Evolutionary conservation across 2,888 invertebrate genomes (phyloP).

Genomic region (Ectemnius cavifrons): DNA sequence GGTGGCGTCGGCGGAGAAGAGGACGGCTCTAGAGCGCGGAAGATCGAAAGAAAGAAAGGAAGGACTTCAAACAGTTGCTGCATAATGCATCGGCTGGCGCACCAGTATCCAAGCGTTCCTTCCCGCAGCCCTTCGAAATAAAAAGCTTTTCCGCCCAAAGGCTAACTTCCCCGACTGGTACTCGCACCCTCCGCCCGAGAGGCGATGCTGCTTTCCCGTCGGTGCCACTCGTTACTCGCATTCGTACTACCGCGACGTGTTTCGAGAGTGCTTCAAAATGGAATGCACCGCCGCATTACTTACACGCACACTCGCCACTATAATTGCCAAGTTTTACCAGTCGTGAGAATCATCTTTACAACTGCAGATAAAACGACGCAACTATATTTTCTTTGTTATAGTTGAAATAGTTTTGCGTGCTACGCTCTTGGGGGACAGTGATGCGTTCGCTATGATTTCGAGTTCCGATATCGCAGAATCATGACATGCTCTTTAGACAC

Average conservation of each 20-base stretch:
- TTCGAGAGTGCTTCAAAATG: conserved; percentile 42
- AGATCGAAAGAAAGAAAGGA: conserved; percentile 50
- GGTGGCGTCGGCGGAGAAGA: not conserved
- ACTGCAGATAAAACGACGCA: not conserved
- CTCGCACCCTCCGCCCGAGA: conserved; percentile 34
- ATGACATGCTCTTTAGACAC: not conserved
- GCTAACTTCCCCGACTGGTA: conserved; percentile 68
- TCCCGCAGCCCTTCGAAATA: conserved; percentile 66
- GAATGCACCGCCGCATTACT: conserved; percentile 8
- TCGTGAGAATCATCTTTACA: no score
- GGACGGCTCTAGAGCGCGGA: conserved; percentile 8
- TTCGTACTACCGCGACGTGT: conserved; percentile 33
- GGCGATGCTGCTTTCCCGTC: conserved; percentile 38
- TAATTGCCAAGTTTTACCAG: no score
- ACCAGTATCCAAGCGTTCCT: conserved; percentile 51
- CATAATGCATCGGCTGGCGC: conserved; percentile 71
- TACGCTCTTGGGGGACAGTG: no score
- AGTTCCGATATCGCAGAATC: not conserved
- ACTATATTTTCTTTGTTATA: no score
- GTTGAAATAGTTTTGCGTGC: no score
- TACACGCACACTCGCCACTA: not conserved
- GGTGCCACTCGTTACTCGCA: conserved; percentile 48
- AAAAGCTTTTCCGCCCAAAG: conserved; percentile 68
- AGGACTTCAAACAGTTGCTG: conserved; percentile 73
- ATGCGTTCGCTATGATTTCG: not conserved